A percentile compares a stretch with the other conserved stretches of the same genome.
These are phyloP conservation scores for Chlorops oryzae DNA, from an alignment of 1,140 invertebrate species.

Conservation along the genomic window DNA sequence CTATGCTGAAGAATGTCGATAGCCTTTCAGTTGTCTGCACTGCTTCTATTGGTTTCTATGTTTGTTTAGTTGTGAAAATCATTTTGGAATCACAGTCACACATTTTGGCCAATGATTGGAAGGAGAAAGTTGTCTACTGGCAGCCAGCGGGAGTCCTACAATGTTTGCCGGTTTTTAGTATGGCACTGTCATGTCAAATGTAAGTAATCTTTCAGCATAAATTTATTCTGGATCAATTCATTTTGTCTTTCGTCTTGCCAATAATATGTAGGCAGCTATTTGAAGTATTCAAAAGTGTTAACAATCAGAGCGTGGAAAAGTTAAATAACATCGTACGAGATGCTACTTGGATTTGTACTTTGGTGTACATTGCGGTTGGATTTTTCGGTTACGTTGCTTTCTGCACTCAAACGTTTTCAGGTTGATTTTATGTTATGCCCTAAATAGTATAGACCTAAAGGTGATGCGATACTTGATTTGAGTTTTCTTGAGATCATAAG, in stretches of 20 bases:
- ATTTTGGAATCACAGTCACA: slow-evolving; percentile 69
- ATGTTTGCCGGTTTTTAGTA: slow-evolving; percentile 90
- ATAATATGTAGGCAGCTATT: slow-evolving; percentile 86
- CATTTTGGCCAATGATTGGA: slow-evolving; percentile 68
- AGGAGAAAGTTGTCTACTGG: slow-evolving; percentile 74
- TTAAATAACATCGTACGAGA: slow-evolving; percentile 82
- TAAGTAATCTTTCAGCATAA: slow-evolving; percentile 48
- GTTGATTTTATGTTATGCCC: slow-evolving; percentile 56
- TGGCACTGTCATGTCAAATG: slow-evolving; percentile 94
- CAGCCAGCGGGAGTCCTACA: slow-evolving; percentile 75
- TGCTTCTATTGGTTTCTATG: slow-evolving; percentile 85
- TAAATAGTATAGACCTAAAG: too few species aligned
- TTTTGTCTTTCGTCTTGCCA: slow-evolving; percentile 16
- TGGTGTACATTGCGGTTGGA: slow-evolving; percentile 81
- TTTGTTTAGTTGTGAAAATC: slow-evolving; percentile 81
- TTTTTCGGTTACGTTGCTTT: slow-evolving; percentile 95
- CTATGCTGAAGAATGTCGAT: slow-evolving; percentile 83
- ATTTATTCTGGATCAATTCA: too few species aligned
- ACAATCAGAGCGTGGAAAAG: slow-evolving; percentile 79
- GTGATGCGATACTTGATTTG: too few species aligned
- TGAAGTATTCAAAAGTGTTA: slow-evolving; percentile 87
- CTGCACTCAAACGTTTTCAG: slow-evolving; percentile 67
- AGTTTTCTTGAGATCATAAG: too few species aligned
- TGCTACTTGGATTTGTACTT: slow-evolving; percentile 86
- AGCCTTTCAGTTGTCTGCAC: slow-evolving; percentile 82